Conservation (phyloP, 2,888 invertebrate species). For the Diogma glabrata region DNA sequence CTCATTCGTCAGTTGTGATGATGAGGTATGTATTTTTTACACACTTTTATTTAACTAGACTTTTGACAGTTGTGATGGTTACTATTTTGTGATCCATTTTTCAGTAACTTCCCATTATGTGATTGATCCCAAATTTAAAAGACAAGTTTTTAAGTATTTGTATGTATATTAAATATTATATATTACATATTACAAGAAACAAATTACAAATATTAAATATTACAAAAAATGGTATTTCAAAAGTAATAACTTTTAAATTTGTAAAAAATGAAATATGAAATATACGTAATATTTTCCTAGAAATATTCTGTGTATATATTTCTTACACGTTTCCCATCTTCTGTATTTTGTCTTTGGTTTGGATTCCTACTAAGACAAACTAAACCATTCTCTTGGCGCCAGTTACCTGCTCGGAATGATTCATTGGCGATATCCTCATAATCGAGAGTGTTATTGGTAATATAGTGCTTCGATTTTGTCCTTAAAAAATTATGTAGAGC, state of each 20-base stretch:
- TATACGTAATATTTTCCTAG: background rate
- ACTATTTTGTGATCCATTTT: too few species aligned
- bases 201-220: too few species aligned
- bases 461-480: background rate
- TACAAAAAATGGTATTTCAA: too few species aligned
- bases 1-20: background rate
- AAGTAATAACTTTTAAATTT: too few species aligned
- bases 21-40: background rate
- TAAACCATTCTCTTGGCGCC: background rate
- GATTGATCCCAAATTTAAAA: too few species aligned
- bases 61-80: too few species aligned
- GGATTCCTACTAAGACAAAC: background rate
- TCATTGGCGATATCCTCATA: constrained; percentile 1
- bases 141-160: constrained; percentile 3
- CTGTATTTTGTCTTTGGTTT: constrained; percentile 2
- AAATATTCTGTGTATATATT: constrained; percentile 5
- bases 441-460: background rate
- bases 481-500: constrained; percentile 1
- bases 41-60: too few species aligned
- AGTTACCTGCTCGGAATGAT: background rate
- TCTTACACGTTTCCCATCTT: constrained; percentile 1
- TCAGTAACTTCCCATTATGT: too few species aligned
- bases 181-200: too few species aligned
- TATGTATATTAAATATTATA: background rate
- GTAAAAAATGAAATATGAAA: too few species aligned